A percentile compares a stretch with the other conserved stretches of the same genome.
These are phyloP conservation scores for Schlechtendalia chinensis DNA, from an alignment of 1,140 invertebrate genomes.

Conservation along the genomic window DNA sequence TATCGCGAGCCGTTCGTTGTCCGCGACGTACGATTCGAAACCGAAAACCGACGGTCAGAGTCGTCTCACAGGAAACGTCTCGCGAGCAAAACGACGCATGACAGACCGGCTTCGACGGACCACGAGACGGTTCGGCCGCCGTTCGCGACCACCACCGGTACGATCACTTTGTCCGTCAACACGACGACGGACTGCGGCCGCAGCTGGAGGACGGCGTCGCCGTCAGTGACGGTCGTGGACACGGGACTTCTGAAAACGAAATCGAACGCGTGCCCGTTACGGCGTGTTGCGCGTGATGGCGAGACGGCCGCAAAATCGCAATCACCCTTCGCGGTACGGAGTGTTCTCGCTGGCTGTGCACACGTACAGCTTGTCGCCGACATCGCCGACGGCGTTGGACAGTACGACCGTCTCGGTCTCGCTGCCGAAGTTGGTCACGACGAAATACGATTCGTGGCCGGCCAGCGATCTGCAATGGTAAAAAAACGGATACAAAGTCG, in stretches of 20 bases:
- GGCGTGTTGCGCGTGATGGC: no score
- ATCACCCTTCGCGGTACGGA: background rate
- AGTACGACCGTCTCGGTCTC: background rate
- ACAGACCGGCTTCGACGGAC: background rate
- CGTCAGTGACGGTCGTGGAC: background rate
- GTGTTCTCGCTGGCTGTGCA: background rate
- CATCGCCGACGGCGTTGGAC: background rate
- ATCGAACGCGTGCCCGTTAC: no score
- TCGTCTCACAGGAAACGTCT: background rate
- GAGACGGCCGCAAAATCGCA: no score
- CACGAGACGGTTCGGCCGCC: background rate
- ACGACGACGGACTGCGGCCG: constrained; percentile 10
- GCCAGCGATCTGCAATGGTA: background rate
- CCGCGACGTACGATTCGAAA: no score
- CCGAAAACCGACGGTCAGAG: no score
- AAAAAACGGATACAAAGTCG: no score
- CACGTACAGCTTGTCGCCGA: background rate
- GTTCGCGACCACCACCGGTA: background rate
- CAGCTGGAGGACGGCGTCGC: background rate
- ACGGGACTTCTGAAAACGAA: background rate
- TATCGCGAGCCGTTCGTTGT: no score
- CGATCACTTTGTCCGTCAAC: background rate
- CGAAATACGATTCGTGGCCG: background rate
- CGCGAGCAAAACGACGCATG: background rate
- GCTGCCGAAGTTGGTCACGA: background rate